Conservation (phyloP, 2,888 invertebrate species). For the Noctua comes region DNA sequence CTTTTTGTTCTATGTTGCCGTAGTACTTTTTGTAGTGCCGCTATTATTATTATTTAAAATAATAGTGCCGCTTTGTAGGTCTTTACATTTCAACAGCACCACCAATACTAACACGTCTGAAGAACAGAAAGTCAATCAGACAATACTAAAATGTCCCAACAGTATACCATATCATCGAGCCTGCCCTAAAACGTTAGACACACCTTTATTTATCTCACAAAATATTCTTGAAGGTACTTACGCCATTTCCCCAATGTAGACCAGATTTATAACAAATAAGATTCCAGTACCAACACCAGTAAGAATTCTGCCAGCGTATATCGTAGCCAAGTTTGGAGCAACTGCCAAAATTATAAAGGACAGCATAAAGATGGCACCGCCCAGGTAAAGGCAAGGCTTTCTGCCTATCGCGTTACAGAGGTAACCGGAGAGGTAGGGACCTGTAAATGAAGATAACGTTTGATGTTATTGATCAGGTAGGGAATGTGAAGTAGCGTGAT, state of each 20-base stretch:
- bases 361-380: conserved; percentile 56
- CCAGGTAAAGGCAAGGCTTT: conserved; percentile 69
- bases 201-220: no score
- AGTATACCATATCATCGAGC: no score
- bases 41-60: no score
- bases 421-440: conserved; percentile 70
- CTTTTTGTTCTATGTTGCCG: no score
- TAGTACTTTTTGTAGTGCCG: no score
- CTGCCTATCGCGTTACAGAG: conserved; percentile 72
- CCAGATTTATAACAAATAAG: conserved; percentile 37
- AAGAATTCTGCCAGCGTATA: conserved; percentile 65
- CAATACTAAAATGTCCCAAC: no score
- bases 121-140: no score
- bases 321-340: conserved; percentile 63
- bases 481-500: neutral
- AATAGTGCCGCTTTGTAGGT: no score
- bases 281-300: conserved; percentile 17
- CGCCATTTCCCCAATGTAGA: conserved; percentile 51
- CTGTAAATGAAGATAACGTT: conserved; percentile 60
- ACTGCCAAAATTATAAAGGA: conserved; percentile 65
- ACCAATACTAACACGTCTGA: no score
- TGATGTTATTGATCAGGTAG: neutral
- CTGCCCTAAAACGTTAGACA: neutral
- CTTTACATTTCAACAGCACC: no score
- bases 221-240: conserved; percentile 24